Evolutionary conservation across 2,888 invertebrate genomes (phyloP).

Genomic region (Cabera pusaria): DNA sequence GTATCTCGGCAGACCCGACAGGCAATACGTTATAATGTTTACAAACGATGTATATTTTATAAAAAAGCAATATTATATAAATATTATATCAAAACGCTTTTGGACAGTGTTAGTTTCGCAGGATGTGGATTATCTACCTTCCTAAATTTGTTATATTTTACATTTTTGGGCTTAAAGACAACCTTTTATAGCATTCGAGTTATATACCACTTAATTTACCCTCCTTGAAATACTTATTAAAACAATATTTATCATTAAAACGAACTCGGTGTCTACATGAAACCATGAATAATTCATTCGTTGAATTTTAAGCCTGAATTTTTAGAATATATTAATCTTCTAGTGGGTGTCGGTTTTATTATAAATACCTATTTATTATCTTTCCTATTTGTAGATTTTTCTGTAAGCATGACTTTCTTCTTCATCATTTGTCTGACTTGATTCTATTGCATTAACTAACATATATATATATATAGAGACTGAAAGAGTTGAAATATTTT

Average conservation of each 20-base stretch:
- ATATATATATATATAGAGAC: background rate
- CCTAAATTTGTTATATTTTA: constrained; percentile 5
- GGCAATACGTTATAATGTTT: constrained; percentile 38
- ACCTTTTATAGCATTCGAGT: background rate
- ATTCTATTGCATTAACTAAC: constrained; percentile 4
- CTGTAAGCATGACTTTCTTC: constrained; percentile 6
- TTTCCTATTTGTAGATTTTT: constrained; percentile 6
- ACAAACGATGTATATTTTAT: constrained; percentile 37
- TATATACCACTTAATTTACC: no score
- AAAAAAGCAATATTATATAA: constrained; percentile 29
- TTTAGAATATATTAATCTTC: constrained; percentile 6
- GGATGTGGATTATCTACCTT: constrained; percentile 18
- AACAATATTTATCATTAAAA: no score
- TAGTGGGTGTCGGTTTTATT: constrained; percentile 16
- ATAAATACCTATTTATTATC: no score
- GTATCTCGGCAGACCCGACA: constrained; percentile 77
- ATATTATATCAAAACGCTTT: constrained; percentile 37
- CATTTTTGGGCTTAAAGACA: constrained; percentile 24
- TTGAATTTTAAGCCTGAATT: constrained; percentile 19
- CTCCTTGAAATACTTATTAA: no score
- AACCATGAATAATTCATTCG: no score
- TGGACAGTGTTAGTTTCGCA: constrained; percentile 35
- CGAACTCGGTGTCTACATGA: no score
- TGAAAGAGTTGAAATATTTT: no score
- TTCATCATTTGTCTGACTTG: background rate